Base-by-base conservation (phyloP, 2,888 invertebrate genomes). In the Schizotus pectinicornis region DNA sequence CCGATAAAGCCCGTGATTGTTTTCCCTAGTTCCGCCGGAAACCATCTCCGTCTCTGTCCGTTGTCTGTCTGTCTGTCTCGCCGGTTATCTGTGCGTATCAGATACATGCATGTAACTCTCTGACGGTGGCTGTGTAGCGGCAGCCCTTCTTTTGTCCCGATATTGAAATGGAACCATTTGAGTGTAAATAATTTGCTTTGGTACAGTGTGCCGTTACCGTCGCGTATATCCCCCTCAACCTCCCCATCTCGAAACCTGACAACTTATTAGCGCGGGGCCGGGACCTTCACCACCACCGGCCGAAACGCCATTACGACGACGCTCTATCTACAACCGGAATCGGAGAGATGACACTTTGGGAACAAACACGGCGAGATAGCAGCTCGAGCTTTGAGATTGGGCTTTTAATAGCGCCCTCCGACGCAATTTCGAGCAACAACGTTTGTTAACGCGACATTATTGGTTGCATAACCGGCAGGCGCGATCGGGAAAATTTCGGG, bases 111-210 rank as follows among this genome's bases (percentile, higher is more conserved):
- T 76, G 74, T 72, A 52, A 54, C 56, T 51, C 3, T 47, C 49
- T 61, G 45, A 37, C 50, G 47, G 51, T 55, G 51, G 55, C 48
- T 60, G 62, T 68, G 62, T 70, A 63, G 68, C 69, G 67, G 74
- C 79, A 81, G 80, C 82, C 82, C 81, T 82, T 83, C 83, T 83
- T 84, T 84, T 84, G 83, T 84, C 81, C 82, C 81, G 83, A 82
- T 84, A 84, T 85, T 85, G 85, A 85, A 86, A 86, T 85, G 85
- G 85, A 86, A 83, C 85, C 86, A 84, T 86, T 86, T 85, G 84
- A 84, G 83, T 83, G 86, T 86, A 82, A 86, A 82, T 86, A 86
- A 87, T 86, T 84, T 84, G 84, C 84, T 85, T 85, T 84, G 81
- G 82, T 78, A 76, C 74, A 74, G 75, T 70, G 68, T 67, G 70